phyloP scores from a whole-genome alignment of 2,797 vertebrate species.

The Myiotriccus ornatus region DNA sequence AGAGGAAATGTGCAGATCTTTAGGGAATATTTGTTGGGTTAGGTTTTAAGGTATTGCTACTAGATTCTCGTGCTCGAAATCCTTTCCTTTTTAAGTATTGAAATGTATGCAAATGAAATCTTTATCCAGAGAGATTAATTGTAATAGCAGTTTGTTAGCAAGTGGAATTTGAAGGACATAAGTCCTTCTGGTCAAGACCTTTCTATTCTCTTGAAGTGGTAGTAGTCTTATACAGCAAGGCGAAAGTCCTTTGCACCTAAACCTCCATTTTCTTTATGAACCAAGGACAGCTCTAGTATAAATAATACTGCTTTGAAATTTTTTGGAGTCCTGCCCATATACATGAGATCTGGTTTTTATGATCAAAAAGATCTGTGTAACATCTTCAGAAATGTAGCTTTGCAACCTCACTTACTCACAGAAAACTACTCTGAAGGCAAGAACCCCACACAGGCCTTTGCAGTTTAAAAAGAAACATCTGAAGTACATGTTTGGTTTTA shows the following conservation, averaged over 20 bases:
- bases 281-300: not conserved
- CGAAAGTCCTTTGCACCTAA: not conserved
- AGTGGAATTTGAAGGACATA: not conserved
- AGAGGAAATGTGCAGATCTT: not conserved
- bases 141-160: not conserved
- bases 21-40: not conserved
- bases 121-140: not conserved
- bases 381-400: not conserved
- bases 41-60: not conserved
- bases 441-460: not conserved
- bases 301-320: not conserved
- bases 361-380: not conserved
- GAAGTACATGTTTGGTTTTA: not conserved
- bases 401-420: not conserved
- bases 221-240: not conserved
- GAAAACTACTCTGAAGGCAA: not conserved
- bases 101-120: not conserved
- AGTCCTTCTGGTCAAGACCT: not conserved
- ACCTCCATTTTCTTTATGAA: not conserved
- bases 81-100: not conserved
- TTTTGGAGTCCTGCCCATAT: not conserved
- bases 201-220: not conserved
- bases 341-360: not conserved
- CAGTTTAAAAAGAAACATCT: conserved; percentile 3
- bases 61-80: not conserved